Conservation (phyloP, 2,797 vertebrate species). For the Neosilurus mollespiculum region DNA sequence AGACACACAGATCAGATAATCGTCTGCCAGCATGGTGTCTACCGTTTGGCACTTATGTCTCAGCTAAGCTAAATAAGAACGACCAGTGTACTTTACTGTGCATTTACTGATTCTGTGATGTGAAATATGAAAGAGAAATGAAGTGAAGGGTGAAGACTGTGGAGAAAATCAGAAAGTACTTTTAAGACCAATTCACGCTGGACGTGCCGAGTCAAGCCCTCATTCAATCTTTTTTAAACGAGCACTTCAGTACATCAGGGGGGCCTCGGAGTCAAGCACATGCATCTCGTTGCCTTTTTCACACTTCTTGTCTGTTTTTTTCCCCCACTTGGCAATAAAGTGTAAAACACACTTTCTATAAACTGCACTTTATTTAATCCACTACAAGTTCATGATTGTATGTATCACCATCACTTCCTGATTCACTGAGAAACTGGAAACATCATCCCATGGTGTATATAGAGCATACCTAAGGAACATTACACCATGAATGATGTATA, state of each 20-base stretch:
- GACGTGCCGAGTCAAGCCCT: background rate
- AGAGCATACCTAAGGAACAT: too few species aligned
- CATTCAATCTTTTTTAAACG: background rate
- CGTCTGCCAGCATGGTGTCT: conserved; percentile 1
- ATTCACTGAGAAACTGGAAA: too few species aligned
- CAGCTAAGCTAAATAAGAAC: conserved; percentile 5
- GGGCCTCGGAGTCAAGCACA: background rate
- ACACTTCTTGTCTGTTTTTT: background rate
- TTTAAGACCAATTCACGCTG: background rate
- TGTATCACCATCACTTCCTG: background rate
- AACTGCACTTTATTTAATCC: background rate
- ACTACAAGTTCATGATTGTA: background rate
- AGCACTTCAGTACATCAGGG: background rate
- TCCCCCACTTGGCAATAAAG: background rate
- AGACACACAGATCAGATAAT: background rate
- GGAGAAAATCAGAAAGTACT: background rate
- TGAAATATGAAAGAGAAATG: background rate
- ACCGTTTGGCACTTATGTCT: background rate
- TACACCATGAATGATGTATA: too few species aligned
- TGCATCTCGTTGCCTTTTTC: background rate
- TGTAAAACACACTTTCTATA: background rate
- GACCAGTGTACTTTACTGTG: background rate
- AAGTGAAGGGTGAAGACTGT: background rate
- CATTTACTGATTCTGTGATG: background rate
- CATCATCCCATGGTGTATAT: too few species aligned